Evolutionary conservation across 2,888 invertebrate species (phyloP).

Genomic region (Phymatocera aterrima): DNA sequence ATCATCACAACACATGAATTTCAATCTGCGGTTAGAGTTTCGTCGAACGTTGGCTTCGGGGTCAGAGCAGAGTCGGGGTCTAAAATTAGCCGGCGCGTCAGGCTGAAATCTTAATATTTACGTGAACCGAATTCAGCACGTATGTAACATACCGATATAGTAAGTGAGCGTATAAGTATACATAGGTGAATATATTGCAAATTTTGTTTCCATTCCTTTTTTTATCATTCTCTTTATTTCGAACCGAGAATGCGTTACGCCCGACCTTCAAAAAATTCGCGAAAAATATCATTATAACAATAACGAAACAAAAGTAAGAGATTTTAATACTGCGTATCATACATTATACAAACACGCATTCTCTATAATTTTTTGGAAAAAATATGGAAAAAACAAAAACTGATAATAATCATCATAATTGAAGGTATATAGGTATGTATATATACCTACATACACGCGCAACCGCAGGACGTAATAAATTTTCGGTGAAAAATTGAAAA

Average conservation of each 20-base stretch:
- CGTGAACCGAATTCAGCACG: constrained; percentile 44
- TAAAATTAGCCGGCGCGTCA: constrained; percentile 46
- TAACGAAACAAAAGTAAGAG: too few relatives aligned
- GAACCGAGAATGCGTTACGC: constrained; percentile 1
- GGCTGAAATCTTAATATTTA: constrained; percentile 47
- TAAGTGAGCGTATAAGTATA: not conserved
- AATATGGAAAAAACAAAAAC: too few relatives aligned
- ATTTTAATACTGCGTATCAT: too few relatives aligned
- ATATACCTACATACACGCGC: too few relatives aligned
- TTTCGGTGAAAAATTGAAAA: not conserved
- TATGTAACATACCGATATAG: not conserved
- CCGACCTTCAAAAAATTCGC: constrained; percentile 20
- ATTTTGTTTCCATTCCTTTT: not conserved
- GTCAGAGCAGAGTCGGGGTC: constrained; percentile 27
- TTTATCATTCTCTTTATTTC: not conserved
- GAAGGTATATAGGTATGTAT: too few relatives aligned
- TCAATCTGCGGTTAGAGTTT: constrained; percentile 20
- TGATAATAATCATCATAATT: too few relatives aligned
- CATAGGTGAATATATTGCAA: not conserved
- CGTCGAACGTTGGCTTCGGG: constrained; percentile 13
- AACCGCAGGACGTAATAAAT: too few relatives aligned
- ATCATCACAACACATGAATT: not conserved
- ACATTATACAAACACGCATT: too few relatives aligned
- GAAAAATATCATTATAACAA: too few relatives aligned
- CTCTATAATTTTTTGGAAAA: too few relatives aligned